Evolutionary conservation across 2,113 vertebrate genomes (phyloP).

Genomic region (Felis catus): F.catus_Fca126_mat1.0 CM031419.1:24334501-24335000

Average conservation of each 20-base stretch:
- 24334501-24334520: conserved; percentile 1
- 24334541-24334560: not conserved
- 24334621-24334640: not conserved
- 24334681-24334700: not conserved
- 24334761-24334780: not conserved
- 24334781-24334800: not conserved
- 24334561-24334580: not conserved
- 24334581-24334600: not conserved
- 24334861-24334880: not conserved
- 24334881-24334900: not conserved
- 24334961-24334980: not conserved
- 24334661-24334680: not conserved
- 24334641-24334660: not conserved
- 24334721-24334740: not conserved
- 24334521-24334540: not conserved
- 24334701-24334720: not conserved
- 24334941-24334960: not conserved
- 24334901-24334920: not conserved
- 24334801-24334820: not conserved
- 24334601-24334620: not conserved
- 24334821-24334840: not conserved
- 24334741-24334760: not conserved
- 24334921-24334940: not conserved
- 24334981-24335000: not conserved
- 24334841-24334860: not conserved